phyloP scores from a whole-genome alignment of 2,888 invertebrate species.

The Caenorhabditis uteleia region DNA sequence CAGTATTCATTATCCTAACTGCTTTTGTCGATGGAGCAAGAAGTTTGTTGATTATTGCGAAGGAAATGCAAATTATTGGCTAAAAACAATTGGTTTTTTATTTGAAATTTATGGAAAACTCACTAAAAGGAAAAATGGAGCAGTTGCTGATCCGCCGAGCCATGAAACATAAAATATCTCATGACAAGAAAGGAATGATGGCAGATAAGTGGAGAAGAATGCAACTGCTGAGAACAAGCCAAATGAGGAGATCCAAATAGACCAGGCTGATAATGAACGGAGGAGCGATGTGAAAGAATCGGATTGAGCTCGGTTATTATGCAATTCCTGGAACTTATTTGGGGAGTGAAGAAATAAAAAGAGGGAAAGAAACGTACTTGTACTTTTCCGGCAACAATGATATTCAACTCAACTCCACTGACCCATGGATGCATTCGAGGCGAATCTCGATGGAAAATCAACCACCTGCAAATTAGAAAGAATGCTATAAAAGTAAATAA shows the following conservation, averaged over 20 bases:
- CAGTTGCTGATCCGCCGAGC: conserved; percentile 32
- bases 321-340: conserved; percentile 23
- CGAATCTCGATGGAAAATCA: conserved; percentile 58
- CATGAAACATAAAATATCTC: conserved; percentile 44
- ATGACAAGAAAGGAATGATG: conserved; percentile 48
- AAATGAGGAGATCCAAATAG: conserved; percentile 52
- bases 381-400: conserved; percentile 60
- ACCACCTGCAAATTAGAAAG: conserved; percentile 39
- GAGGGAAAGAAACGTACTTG: no score
- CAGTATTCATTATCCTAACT: conserved; percentile 54
- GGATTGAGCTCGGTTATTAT: conserved; percentile 29
- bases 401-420: conserved; percentile 61
- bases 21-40: conserved; percentile 38
- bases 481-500: neutral
- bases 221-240: conserved; percentile 54
- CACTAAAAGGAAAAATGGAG: conserved; percentile 46
- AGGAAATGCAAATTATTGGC: conserved; percentile 36
- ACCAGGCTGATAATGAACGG: conserved; percentile 58
- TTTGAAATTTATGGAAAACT: conserved; percentile 3
- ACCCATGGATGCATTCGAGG: conserved; percentile 63
- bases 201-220: conserved; percentile 54
- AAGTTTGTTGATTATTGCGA: conserved; percentile 14
- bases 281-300: conserved; percentile 37
- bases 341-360: neutral
- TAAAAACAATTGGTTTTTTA: conserved; percentile 15